Base-by-base conservation (phyloP, 2,113 vertebrate species). In the Sylvietta virens region DNA sequence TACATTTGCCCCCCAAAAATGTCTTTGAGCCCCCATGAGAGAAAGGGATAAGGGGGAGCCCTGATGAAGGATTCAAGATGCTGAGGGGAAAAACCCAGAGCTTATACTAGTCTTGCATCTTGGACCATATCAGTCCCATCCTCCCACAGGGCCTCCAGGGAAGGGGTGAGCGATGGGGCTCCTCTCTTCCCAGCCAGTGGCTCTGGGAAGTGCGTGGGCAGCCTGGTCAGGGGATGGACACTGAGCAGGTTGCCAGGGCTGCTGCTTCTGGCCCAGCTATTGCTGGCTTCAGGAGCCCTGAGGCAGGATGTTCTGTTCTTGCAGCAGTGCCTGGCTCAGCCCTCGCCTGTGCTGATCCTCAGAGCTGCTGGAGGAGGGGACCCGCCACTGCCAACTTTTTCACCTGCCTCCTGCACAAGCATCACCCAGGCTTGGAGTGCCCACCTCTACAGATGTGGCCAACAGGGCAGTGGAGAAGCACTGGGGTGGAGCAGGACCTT, bases 231-330 rank as follows among this genome's bases (percentile, higher is more conserved):
- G 37, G 13, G 16, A 31, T 27, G 60, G 31, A 77, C 1, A 4
- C 11, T 13, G 58, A 78, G 73, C 30, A 50, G 56, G 31, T n/a
- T 74, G 39, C 64, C 69, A 40, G 67, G 73, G 53, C 22, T 0
- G 1, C 76, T 56, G 45, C 27, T 84, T 47, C 84, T 35, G 40
- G 11, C 57, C 61, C 73, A 45, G 84, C 35, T 72, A 26, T n/a
- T 37, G 24, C n/a, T 0, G 0, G 31, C 33, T 73, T 15, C 0
- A 0, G 62, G 35, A 84, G 16, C 73, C 77, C 53, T 0, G 3
- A 71, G 79, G 82, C 92, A 77, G 82, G 72, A 93, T 81, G 95
- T 93, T 93, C 91, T 93, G 91, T 88, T 94, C 92, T 27, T 11
- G 15, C 3, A 0, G 2, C 70, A 69, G 66, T 0, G 0, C 19